phyloP scores from a whole-genome alignment of 1,140 invertebrate species.

The Drosophila nigromelanica region DNA sequence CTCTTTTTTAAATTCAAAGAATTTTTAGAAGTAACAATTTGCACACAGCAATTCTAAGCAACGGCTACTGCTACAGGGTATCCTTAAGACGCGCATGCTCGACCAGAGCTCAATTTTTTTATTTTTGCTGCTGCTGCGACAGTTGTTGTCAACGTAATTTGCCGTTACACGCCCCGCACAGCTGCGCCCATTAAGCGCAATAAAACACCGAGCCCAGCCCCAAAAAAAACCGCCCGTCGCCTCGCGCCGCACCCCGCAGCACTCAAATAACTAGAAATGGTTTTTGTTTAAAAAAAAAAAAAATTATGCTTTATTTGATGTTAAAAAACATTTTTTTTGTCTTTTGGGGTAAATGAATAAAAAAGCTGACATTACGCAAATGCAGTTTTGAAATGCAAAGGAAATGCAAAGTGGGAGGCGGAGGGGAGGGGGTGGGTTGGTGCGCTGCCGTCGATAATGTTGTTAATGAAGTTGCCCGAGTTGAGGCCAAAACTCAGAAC shows the following conservation, averaged over 20 bases:
- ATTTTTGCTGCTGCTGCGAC: conserved; percentile 27
- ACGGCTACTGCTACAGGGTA: not conserved
- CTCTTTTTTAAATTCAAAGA: too few relatives aligned
- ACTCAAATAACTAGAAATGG: not conserved
- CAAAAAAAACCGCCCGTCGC: not conserved
- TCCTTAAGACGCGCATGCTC: not conserved
- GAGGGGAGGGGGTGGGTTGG: not conserved
- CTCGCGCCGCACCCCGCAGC: too few relatives aligned
- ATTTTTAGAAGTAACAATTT: too few relatives aligned
- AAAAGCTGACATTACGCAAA: not conserved
- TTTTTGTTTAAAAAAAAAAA: not conserved
- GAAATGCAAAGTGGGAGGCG: not conserved
- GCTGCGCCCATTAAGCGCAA: conserved; percentile 48
- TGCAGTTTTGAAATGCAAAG: conserved; percentile 19
- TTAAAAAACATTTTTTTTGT: not conserved
- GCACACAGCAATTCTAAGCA: too few relatives aligned
- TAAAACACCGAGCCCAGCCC: conserved; percentile 19
- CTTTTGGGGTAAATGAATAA: not conserved
- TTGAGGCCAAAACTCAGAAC: conserved; percentile 13
- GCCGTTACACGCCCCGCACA: conserved; percentile 47
- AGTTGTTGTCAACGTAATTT: conserved; percentile 74
- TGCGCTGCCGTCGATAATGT: conserved; percentile 48
- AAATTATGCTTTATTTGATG: not conserved
- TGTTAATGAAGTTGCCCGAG: conserved; percentile 67
- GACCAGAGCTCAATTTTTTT: not conserved